Conservation (phyloP, 2,888 invertebrate genomes). For the Epinotia ramella region DNA sequence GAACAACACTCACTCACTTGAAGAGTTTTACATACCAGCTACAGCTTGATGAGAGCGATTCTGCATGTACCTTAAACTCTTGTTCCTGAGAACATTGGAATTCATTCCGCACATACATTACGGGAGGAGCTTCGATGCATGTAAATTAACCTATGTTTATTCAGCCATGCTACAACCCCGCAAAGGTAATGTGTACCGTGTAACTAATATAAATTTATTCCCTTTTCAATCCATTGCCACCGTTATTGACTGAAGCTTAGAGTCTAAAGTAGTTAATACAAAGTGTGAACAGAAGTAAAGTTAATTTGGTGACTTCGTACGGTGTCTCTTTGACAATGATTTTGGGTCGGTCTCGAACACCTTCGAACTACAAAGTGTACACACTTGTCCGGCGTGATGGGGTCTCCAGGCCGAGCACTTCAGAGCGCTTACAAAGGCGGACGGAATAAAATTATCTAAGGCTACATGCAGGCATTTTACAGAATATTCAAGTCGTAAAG, state of each 20-base stretch:
- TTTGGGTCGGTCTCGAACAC: conserved; percentile 68
- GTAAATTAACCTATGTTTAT: conserved; percentile 82
- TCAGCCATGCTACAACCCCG: conserved; percentile 78
- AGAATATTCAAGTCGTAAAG: not conserved
- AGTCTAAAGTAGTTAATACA: conserved; percentile 55
- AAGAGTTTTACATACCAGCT: conserved; percentile 10
- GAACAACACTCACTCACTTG: not conserved
- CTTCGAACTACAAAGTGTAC: conserved; percentile 66
- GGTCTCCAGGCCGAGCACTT: conserved; percentile 52
- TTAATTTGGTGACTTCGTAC: conserved; percentile 66
- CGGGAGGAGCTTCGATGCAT: conserved; percentile 82
- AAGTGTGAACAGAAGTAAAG: conserved; percentile 59
- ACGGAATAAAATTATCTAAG: conserved; percentile 28
- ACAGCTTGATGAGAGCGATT: conserved; percentile 56
- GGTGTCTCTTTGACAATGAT: conserved; percentile 80
- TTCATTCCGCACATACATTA: conserved; percentile 80
- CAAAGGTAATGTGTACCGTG: conserved; percentile 72
- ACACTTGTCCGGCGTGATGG: conserved; percentile 57
- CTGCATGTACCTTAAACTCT: conserved; percentile 63
- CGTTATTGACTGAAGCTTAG: conserved; percentile 55
- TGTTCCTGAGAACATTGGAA: conserved; percentile 74
- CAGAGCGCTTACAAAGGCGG: conserved; percentile 33
- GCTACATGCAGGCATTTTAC: conserved; percentile 17
- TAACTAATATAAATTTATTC: conserved; percentile 56
- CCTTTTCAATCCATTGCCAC: conserved; percentile 49